Percentiles rank a stretch among this genome's conserved stretches.
Conservation (phyloP, 2,888 invertebrate species). For the Melanargia galathea region DNA sequence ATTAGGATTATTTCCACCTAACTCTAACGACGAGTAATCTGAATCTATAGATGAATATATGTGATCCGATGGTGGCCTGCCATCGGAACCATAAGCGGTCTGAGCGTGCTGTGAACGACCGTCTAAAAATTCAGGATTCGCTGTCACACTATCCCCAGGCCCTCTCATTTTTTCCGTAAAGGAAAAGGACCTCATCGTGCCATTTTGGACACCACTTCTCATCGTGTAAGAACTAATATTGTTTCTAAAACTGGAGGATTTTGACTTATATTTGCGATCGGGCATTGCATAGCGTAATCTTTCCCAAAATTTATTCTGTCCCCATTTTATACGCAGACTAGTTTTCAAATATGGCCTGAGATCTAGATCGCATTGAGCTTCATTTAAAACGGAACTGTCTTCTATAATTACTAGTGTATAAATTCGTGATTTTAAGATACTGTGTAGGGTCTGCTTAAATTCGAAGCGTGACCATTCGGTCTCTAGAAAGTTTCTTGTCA, state of each 20-base stretch:
- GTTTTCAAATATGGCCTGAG: slow-evolving; percentile 93
- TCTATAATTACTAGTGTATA: slow-evolving; percentile 93
- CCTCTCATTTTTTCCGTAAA: slow-evolving; percentile 78
- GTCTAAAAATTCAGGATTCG: slow-evolving; percentile 84
- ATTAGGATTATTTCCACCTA: slow-evolving; percentile 78
- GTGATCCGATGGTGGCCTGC: slow-evolving; percentile 92
- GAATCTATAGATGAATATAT: slow-evolving; percentile 96
- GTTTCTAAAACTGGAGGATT: slow-evolving; percentile 85
- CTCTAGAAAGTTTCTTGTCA: slow-evolving; percentile 93
- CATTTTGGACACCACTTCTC: slow-evolving; percentile 83
- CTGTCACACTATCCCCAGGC: slow-evolving; percentile 75
- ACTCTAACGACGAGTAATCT: slow-evolving; percentile 91
- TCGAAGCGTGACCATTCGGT: slow-evolving; percentile 97
- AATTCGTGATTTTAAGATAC: slow-evolving; percentile 90
- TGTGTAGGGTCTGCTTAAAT: slow-evolving; percentile 93
- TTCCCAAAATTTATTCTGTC: slow-evolving; percentile 97
- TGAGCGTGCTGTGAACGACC: slow-evolving; percentile 65
- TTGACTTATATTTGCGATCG: slow-evolving; percentile 80
- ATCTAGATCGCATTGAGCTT: slow-evolving; percentile 93
- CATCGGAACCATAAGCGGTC: slow-evolving; percentile 76
- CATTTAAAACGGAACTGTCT: slow-evolving; percentile 89
- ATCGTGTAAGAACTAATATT: slow-evolving; percentile 93
- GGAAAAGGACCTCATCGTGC: slow-evolving; percentile 83
- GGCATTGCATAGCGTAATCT: slow-evolving; percentile 94
- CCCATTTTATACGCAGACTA: slow-evolving; percentile 91